Evolutionary conservation across 2,888 invertebrate species (phyloP).

Genomic region (Pedicia rivosa): DNA sequence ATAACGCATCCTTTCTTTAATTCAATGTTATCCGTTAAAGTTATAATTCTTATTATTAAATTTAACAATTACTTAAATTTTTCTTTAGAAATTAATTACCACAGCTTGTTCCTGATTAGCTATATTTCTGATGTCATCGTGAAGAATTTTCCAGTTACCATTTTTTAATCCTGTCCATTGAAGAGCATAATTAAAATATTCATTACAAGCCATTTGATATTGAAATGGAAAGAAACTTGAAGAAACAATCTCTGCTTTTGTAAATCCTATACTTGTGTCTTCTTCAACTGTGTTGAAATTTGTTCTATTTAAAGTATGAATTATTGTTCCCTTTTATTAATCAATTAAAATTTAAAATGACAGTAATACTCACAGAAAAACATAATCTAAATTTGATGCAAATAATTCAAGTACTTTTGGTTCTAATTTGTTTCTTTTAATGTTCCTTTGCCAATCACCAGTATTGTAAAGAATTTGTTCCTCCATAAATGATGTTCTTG

Average conservation of each 20-base stretch:
- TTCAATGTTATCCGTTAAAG: too few species aligned
- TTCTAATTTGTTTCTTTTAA: background rate
- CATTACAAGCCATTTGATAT: background rate
- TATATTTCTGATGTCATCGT: background rate
- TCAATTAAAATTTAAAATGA: background rate
- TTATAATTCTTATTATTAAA: too few species aligned
- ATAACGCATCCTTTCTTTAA: too few species aligned
- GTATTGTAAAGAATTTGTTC: background rate
- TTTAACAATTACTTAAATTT: too few species aligned
- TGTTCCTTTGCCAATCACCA: background rate
- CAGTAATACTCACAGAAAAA: background rate
- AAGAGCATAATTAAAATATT: background rate
- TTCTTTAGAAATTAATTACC: too few species aligned
- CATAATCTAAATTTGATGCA: background rate
- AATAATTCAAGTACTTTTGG: background rate
- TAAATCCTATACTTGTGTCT: background rate
- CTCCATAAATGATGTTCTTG: background rate
- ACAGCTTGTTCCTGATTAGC: background rate
- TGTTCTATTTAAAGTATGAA: too few species aligned
- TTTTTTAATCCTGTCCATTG: background rate
- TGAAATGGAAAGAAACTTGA: background rate
- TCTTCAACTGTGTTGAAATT: too few species aligned
- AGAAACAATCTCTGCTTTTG: background rate
- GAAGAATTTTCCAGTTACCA: conserved; percentile 1
- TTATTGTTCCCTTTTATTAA: background rate